phyloP scores from a whole-genome alignment of 2,797 vertebrate genomes.

The Eremophila alpestris region DNA sequence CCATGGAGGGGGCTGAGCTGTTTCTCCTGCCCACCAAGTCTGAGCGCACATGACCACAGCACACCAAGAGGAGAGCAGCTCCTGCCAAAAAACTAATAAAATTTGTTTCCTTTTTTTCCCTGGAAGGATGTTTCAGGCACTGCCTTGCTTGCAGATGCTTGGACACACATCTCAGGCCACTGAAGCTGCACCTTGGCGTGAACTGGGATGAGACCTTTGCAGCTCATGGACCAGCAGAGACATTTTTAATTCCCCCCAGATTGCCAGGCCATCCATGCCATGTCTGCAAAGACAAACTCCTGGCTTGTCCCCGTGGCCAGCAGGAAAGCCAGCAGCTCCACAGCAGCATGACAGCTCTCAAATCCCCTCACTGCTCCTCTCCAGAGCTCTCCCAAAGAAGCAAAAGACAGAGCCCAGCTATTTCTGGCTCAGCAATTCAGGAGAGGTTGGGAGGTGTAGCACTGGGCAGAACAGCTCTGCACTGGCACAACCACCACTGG shows the following conservation, averaged over 20 bases:
- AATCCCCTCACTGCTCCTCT: not conserved
- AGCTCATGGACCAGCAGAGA: not conserved
- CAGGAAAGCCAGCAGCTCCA: not conserved
- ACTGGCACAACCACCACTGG: fast-evolving
- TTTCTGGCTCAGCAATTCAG: not conserved
- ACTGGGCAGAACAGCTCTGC: not conserved
- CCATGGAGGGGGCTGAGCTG: not conserved
- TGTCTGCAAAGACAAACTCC: not conserved
- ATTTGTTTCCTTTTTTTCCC: not conserved
- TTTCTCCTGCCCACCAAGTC: not conserved
- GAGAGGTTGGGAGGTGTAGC: not conserved
- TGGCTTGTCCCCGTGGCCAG: not conserved
- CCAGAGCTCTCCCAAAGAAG: not conserved
- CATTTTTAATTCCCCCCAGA: not conserved
- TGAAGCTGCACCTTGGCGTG: not conserved
- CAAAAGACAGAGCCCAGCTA: not conserved
- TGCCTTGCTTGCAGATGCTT: not conserved
- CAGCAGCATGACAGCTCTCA: fast-evolving
- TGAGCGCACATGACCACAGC: fast-evolving
- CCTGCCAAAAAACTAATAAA: not conserved
- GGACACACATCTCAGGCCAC: not conserved
- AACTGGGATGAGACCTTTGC: not conserved
- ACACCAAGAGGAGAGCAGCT: not conserved
- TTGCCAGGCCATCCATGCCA: not conserved
- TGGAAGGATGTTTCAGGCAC: not conserved